Base-by-base conservation (phyloP, 2,113 vertebrate genomes). In the Embiotoca jacksoni region DNA sequence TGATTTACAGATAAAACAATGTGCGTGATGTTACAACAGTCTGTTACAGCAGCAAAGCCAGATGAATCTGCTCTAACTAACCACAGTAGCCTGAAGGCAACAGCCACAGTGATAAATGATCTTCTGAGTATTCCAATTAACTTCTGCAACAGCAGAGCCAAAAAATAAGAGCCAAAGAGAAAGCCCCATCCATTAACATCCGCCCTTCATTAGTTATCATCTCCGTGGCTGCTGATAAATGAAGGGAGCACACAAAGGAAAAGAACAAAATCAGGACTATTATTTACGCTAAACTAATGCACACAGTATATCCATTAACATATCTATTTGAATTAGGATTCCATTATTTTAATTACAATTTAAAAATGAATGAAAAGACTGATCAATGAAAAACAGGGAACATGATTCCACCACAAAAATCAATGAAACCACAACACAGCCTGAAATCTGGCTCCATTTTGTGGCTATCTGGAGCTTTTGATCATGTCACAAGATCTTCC, bases 91-190 rank as follows among this genome's bases (percentile, higher is more conserved):
- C 70, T 52, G 52, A 83, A 78, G 81, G 76, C 63, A 72, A 70
- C 73, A 59, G 35, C 14, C 73, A 70, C 44, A 73, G 55, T 80
- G 86, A 92, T 84, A 85, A 85, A 89, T 63, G 63, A 91, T 77
- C 65, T 75, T 78, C 62, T 72, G 67, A 84, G 70, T 80, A 78
- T 89, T 90, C 61, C 87, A 87, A 90, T 91, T 82, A 89, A 75
- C 67, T 86, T 49, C 57, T 37, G 72, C 60, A 83, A 84, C 31
- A 88, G 73, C 75, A 80, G 61, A 88, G 57, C 66, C 35, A 61
- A 84, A 72, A 76, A 81, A 81, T 41, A 47, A 70, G 53, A 73
- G 39, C 33, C 47, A 74, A 80, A 80, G 72, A 86, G 61, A 88
- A 72, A 83, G 68, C 57, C 68, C 41, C 73, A 76, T 81, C 76